These are phyloP conservation scores for Alcis repandata DNA, from an alignment of 2,888 invertebrate species.

Conservation along the genomic window DNA sequence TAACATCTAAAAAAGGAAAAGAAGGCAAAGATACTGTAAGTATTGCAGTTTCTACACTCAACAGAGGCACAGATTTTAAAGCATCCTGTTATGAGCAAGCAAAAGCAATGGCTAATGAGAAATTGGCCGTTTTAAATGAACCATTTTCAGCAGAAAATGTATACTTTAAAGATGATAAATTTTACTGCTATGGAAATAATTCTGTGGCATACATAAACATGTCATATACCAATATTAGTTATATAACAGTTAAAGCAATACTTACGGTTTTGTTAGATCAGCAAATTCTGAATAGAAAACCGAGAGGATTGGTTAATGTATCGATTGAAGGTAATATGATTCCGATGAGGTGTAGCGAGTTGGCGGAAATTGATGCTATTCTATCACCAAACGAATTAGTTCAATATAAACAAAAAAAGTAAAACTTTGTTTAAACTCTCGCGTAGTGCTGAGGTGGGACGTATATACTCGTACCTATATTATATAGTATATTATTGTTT, in stretches of 20 bases:
- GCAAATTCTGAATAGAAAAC: slow-evolving; percentile 1
- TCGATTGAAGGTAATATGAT: slow-evolving; percentile 19
- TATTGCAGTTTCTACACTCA: too few relatives aligned
- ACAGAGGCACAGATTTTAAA: too few relatives aligned
- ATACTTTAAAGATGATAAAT: neutral
- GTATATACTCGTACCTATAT: too few relatives aligned
- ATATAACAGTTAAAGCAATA: neutral
- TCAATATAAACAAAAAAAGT: too few relatives aligned
- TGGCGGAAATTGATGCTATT: slow-evolving; percentile 6
- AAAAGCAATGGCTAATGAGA: too few relatives aligned
- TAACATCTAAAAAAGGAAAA: too few relatives aligned
- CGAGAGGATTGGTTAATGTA: slow-evolving; percentile 17
- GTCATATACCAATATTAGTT: slow-evolving; percentile 19
- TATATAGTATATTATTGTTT: too few relatives aligned
- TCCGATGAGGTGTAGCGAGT: neutral
- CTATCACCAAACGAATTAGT: neutral
- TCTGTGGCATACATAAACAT: slow-evolving; percentile 17
- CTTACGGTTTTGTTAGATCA: slow-evolving; percentile 10
- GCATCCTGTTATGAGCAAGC: too few relatives aligned
- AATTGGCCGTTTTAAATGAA: neutral
- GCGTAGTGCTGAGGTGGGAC: too few relatives aligned
- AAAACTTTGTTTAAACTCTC: too few relatives aligned
- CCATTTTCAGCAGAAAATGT: slow-evolving; percentile 13
- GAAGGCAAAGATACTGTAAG: too few relatives aligned
- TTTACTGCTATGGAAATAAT: slow-evolving; percentile 26